A percentile compares a stretch with the other conserved stretches of the same genome.
phyloP scores from a whole-genome alignment of 1,140 invertebrate genomes.

The Pissodes strobi region DNA sequence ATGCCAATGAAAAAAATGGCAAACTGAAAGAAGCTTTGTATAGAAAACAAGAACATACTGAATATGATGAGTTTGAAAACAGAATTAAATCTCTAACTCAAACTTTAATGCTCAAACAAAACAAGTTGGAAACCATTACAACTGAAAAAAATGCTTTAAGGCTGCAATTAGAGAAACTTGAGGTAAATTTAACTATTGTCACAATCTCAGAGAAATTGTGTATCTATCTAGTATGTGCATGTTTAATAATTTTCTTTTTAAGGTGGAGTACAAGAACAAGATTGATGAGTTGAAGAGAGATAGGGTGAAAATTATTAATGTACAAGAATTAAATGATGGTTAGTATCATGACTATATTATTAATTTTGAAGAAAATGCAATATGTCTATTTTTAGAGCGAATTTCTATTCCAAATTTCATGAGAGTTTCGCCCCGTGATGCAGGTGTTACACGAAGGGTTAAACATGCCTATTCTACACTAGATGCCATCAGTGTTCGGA shows the following conservation, averaged over 20 bases:
- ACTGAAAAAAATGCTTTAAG: conserved; percentile 79
- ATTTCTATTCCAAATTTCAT: conserved; percentile 73
- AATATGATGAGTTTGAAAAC: conserved; percentile 65
- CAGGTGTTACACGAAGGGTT: conserved; percentile 74
- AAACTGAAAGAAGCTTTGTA: conserved; percentile 37
- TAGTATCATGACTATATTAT: conserved; percentile 52
- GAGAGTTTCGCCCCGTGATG: conserved; percentile 77
- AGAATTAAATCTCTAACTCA: conserved; percentile 74
- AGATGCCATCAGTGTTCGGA: conserved; percentile 75
- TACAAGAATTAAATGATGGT: conserved; percentile 72
- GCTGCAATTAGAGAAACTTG: conserved; percentile 78
- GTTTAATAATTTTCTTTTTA: too few relatives aligned
- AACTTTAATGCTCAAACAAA: conserved; percentile 81
- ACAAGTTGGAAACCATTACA: conserved; percentile 73
- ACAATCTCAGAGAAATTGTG: too few relatives aligned
- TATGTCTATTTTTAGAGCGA: conserved; percentile 59
- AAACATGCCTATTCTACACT: conserved; percentile 79
- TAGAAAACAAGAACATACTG: conserved; percentile 28
- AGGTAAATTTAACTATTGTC: too few relatives aligned
- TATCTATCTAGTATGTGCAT: conserved; percentile 1
- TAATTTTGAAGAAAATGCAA: too few relatives aligned
- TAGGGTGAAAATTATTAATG: conserved; percentile 57
- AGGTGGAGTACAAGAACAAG: conserved; percentile 47
- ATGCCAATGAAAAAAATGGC: conserved; percentile 34
- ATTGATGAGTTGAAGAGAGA: conserved; percentile 40